These are phyloP conservation scores for Elegia similella DNA, from an alignment of 2,888 invertebrate species.

Conservation along the genomic window DNA sequence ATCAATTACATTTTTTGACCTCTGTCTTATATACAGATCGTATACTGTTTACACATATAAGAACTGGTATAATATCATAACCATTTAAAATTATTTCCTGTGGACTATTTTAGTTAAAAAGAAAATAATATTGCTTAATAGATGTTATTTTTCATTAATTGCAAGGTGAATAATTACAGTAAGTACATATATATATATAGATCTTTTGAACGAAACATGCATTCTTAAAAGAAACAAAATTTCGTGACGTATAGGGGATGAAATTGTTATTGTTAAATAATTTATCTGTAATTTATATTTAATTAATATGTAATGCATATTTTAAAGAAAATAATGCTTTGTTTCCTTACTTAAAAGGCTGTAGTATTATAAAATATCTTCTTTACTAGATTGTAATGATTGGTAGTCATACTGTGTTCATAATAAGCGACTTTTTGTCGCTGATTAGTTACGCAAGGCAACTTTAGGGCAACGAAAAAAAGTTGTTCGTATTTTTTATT, in stretches of 20 bases:
- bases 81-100: no score
- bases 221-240: background rate
- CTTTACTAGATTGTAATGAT: constrained; percentile 1
- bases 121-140: no score
- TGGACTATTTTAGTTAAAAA: no score
- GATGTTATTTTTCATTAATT: background rate
- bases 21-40: no score
- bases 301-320: constrained; percentile 12
- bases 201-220: background rate
- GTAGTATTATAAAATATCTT: constrained; percentile 1
- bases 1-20: no score
- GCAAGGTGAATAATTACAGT: background rate
- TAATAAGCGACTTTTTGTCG: constrained; percentile 11
- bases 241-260: background rate
- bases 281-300: constrained; percentile 7
- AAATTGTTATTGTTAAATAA: background rate
- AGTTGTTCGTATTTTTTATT: background rate
- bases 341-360: constrained; percentile 17
- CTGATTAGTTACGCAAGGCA: background rate
- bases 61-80: no score
- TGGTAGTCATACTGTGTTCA: constrained; percentile 18
- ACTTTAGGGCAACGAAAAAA: background rate
- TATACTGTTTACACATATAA: no score
- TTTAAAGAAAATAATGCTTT: constrained; percentile 17
- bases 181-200: background rate